Base-by-base conservation (phyloP, 2,888 invertebrate genomes). In the Drosophila villosipedis region DNA sequence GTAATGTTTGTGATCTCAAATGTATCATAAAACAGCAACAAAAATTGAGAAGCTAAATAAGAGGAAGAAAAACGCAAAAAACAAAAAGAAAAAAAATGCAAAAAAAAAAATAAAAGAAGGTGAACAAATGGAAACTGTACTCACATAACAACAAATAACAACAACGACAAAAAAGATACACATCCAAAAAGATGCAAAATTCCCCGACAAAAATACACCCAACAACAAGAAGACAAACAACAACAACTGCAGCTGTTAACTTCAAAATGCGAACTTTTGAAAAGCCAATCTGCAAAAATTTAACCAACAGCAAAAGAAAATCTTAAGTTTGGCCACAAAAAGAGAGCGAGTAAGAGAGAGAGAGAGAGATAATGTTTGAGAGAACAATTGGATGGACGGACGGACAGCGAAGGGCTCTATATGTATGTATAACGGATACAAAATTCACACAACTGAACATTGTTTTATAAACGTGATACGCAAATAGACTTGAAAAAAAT, bases 1-100 rank as follows among this genome's bases (percentile, higher is more conserved):
- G 82, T 78, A 81, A 84, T 91, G 92, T 92, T 92, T 92, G 91
- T 92, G 92, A 92, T 92, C 92, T 92, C 92, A 92, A 92, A 83
- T 90, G 90, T 86, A 91, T 91, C 91, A 90, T 86, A 82, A 90
- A 91, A 78, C 87, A 89, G 82, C 60, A 78, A 75, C 72, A 73
- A 76, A 78, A 74, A 78, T 76, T 80, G 82, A 87, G 87, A 85
- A 89, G 87, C 85, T 90, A 81, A 66, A 64, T 64, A 61, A 54
- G 39, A 76, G 68, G 77, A n/a, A 30, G 39, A 41, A 76, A 33
- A 57, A 22, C 31, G 57, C 66, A 58, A 71, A 53, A 58, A 30
- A n/a, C 7, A 4, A 39, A n/a, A 19, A 50, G 22, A 60, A 73
- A 74, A 76, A 71, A 73, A 69, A 53, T 37, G 49, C 41, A 68